Base-by-base conservation (phyloP, 2,888 invertebrate species). In the Fragum sueziense region DNA sequence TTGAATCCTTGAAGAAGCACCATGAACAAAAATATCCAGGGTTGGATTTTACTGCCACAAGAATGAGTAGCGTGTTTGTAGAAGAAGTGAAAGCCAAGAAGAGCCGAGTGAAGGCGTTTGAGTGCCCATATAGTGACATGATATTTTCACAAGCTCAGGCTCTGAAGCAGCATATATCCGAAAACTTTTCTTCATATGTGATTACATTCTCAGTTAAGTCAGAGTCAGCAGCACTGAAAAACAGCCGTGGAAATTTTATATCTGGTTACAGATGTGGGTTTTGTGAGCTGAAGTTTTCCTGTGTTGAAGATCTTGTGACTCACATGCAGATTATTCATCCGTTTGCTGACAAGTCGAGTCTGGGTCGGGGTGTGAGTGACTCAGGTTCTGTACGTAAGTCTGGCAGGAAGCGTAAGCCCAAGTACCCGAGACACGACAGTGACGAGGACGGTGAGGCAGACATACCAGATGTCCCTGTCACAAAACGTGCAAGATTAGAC, bases 81-180 rank as follows among this genome's bases (percentile, higher is more conserved):
- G 41, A 34, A 29, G 29, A 67, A 29, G 51, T 75, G 4, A 72
- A 71, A 37, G 59, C 29, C 29, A 51, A 75, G 31, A 22, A 25
- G 22, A 69, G 62, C 34, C 59, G 54, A 34, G 41, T 81, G 29
- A 72, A 59, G 17, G 76, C 81, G 1, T 81, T 74, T 70, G 81
- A 81, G 29, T 81, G 81, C 47, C 81, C 81, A 51, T 81, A 77
- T 31, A 78, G 81, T 73, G 81, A 81, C 37, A 34, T 81, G 57
- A 41, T 81, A 33, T 70, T 81, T 33, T 77, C 77, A 25, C 77
- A 78, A 37, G 33, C 62, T 22, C 27, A 47, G 34, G 25, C 71
- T 25, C 54, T 81, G 11, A 59, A 75, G 4, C 37, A 78, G 33
- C 81, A 81, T 68, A 47, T 75, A 20, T 33, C 62, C 9, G 47